A percentile compares a stretch with the other conserved stretches of the same genome.
These are phyloP conservation scores for Amblyornis subalaris DNA, from an alignment of 2,113 vertebrate genomes.

Conservation along the genomic window DNA sequence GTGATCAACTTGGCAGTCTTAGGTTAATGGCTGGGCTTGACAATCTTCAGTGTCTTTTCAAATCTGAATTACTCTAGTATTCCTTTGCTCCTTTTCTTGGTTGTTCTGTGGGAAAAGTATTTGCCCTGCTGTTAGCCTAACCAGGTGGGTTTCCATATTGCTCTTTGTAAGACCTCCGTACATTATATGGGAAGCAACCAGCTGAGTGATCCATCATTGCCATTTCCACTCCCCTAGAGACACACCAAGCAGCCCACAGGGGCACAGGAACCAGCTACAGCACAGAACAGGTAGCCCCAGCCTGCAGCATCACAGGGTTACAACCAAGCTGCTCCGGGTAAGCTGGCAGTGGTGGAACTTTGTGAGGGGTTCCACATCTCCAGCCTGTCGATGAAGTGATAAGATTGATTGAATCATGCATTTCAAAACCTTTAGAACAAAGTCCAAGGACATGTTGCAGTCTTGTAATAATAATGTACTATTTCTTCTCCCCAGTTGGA, in stretches of 20 bases:
- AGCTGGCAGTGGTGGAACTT: neutral
- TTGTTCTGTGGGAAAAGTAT: neutral
- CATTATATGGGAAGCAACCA: neutral
- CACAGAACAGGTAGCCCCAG: neutral
- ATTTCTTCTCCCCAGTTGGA: neutral
- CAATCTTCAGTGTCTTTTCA: neutral
- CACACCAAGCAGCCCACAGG: accelerated
- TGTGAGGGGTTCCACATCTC: neutral
- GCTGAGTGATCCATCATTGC: neutral
- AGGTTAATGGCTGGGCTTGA: neutral
- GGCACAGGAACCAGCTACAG: neutral
- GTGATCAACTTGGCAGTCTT: neutral
- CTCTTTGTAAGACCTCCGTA: neutral
- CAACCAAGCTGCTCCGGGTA: neutral
- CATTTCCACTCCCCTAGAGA: neutral
- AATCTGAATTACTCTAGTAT: neutral
- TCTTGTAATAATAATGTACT: neutral
- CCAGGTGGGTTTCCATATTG: neutral
- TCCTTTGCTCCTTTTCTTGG: neutral
- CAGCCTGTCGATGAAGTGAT: neutral
- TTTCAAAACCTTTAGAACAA: neutral
- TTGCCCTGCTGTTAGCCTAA: neutral
- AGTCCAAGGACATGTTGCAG: neutral
- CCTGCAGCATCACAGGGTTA: neutral
- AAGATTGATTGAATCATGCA: neutral